Evolutionary conservation across 2,888 invertebrate genomes (phyloP), one percentile per base, ranked within the genome.

Genomic region (Lydus trimaculatus): DNA sequence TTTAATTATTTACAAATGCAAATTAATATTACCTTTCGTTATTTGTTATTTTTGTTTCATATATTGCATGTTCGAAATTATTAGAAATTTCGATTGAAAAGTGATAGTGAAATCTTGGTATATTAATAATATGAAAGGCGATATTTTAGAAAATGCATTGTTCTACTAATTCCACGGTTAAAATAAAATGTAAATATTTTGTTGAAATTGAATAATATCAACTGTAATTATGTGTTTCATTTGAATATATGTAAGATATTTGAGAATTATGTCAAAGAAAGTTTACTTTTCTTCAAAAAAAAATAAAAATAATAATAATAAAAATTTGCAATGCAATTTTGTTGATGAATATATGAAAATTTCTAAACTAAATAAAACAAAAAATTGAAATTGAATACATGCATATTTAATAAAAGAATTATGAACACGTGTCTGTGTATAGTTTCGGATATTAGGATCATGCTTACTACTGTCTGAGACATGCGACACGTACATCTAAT

Each of bases 191-290:
- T 66, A 61, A 33, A 31, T 63, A 63, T 69, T 66, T 69, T 69
- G 69, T 66, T 66, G 71, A 68, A 71, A 69, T 64, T 64, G 64
- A 71, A 71, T 69, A 71, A 69, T 61, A 61, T 64, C 61, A 60
- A 28, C 9, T 61, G 63, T 65, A 65, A 52, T 65, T 67, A 43
- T 60, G 69, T 58, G 63, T 66, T 69, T 66, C 63, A 60, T 68
- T 71, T 43, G 66, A 65, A 58, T 64, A 58, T 64, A 64, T 63
- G 66, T 63, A 62, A 66, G 73, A 72, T 72, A 74, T 73, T 73
- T 72, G 74, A 73, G 73, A 73, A 74, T 71, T 74, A 73, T 74
- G 72, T 70, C 73, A 72, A 75, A 74, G 75, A 73, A 75, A 72
- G 72, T 75, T 68, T 70, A 70, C 67, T 73, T 43, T 43, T 70